phyloP scores from a whole-genome alignment of 2,888 invertebrate species.

The Cephus pulcher region DNA sequence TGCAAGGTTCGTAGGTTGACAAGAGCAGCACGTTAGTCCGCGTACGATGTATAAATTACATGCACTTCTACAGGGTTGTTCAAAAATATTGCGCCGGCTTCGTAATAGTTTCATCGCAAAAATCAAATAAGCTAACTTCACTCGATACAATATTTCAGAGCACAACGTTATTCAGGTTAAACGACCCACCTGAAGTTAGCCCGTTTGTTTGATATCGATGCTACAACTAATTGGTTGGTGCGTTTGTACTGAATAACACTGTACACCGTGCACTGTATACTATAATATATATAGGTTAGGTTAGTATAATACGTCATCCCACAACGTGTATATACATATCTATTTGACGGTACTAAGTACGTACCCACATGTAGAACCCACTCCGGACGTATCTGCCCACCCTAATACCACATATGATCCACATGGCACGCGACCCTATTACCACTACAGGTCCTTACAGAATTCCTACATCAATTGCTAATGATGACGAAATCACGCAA shows the following conservation, averaged over 20 bases:
- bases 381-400: background rate
- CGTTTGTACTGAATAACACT: background rate
- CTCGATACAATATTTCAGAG: background rate
- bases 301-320: background rate
- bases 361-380: background rate
- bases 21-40: background rate
- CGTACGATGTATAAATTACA: background rate
- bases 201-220: background rate
- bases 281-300: background rate
- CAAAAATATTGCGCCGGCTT: background rate
- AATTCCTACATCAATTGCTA: background rate
- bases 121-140: background rate
- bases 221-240: background rate
- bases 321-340: background rate
- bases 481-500: background rate
- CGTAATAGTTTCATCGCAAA: too few relatives aligned
- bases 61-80: background rate
- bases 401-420: background rate
- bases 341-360: background rate
- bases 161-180: background rate
- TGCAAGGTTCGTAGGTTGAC: background rate
- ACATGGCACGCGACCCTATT: background rate
- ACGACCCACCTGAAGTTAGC: background rate
- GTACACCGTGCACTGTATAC: background rate
- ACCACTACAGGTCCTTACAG: background rate